Percentiles rank a stretch among this genome's conserved stretches.
phyloP scores from a whole-genome alignment of 2,888 invertebrate species.

The Amaurobius ferox region DNA sequence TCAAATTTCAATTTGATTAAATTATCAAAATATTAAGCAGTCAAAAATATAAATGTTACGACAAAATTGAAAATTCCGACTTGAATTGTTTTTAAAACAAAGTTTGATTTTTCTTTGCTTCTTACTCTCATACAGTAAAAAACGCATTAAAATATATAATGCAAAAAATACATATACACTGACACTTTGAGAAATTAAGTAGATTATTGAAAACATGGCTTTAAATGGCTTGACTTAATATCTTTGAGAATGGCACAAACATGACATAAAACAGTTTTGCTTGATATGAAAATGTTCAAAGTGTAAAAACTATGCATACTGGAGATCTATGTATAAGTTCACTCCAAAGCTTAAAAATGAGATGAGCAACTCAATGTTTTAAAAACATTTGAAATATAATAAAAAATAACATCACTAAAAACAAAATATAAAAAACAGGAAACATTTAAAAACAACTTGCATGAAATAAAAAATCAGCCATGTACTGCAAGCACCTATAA shows the following conservation, averaged over 20 bases:
- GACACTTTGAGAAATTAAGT: no score
- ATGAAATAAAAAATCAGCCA: not conserved
- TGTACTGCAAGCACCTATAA: not conserved
- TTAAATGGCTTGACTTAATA: constrained; percentile 44
- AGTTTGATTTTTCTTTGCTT: no score
- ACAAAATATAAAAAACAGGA: not conserved
- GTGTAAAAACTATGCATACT: constrained; percentile 16
- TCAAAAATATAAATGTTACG: no score
- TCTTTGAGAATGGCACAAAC: constrained; percentile 55
- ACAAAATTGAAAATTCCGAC: no score
- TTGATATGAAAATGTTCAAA: not conserved
- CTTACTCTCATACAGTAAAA: no score
- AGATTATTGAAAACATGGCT: constrained; percentile 57
- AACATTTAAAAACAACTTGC: not conserved
- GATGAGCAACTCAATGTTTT: not conserved
- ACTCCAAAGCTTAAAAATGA: constrained; percentile 33
- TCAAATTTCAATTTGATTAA: no score
- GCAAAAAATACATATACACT: no score
- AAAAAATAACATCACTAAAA: not conserved
- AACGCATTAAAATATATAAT: no score
- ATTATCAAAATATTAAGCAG: no score
- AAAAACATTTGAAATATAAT: not conserved
- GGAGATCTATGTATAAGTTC: constrained; percentile 46
- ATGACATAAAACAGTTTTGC: constrained; percentile 27
- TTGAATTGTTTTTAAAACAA: no score